Evolutionary conservation across 1,140 invertebrate genomes (phyloP), one percentile per base, ranked within the genome.

Genomic region (Bilobella aurantiaca): DNA sequence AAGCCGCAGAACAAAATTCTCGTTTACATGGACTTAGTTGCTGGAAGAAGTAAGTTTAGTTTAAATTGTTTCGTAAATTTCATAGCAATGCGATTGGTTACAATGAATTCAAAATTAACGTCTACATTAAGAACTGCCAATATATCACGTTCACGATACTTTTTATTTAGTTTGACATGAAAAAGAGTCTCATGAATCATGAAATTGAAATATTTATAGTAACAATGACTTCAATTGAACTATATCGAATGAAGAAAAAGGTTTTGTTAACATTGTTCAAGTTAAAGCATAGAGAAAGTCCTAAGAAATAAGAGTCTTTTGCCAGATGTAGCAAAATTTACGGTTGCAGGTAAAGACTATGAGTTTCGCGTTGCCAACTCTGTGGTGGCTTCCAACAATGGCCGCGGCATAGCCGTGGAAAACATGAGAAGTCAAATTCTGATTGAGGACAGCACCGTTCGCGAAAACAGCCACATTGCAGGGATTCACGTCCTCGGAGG

Each of bases 291-390:
- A n/a, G n/a, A n/a, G n/a, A n/a, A n/a, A n/a, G n/a, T 70, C 57
- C 16, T 31, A 25, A 49, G 23, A 53, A 32, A 65, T 2, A 8
- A 14, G 5, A 25, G 12, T 32, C 3, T 27, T 61, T 61, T 60
- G 16, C 27, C 62, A n/a, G 23, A 18, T 56, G 18, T 8, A 62
- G 63, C 47, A 69, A 62, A 30, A 42, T n/a, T 14, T 53, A 14
- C 34, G 8, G 14, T 49, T 78, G 8, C 73, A 85, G 85, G 81
- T 65, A 92, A 93, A 82, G 86, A 85, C 57, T 88, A 87, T 74
- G 93, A 96, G 75, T 80, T 98, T 1, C 90, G 93, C 67, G 82
- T 99, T 5, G 88, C 86, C 0, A 86, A 89, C 69, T 89, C 89
- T 21, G 83, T 86, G 27, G 85, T 98, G 42, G 83, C 85, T 0